Percentiles rank a stretch among this genome's conserved stretches.
Evolutionary conservation across 2,113 vertebrate genomes (phyloP).

Genomic region (Pithys albifrons): DNA sequence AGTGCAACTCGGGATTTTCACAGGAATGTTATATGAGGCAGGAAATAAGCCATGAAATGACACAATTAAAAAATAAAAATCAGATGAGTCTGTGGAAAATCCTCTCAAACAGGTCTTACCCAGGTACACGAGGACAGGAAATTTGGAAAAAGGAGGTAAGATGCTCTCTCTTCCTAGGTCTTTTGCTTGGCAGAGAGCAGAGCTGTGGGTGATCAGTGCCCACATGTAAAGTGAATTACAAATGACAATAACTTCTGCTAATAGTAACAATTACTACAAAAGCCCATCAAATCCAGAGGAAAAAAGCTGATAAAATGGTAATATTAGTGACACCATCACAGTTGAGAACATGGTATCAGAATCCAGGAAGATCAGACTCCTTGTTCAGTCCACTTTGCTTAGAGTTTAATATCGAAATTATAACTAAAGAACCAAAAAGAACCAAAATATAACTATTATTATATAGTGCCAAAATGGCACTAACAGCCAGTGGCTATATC

Average conservation of each 20-base stretch:
- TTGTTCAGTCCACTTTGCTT: not conserved
- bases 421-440: too few species aligned
- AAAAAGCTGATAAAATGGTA: not conserved
- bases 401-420: not conserved
- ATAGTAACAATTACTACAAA: not conserved
- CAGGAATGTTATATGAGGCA: not conserved
- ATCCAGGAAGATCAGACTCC: not conserved
- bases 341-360: not conserved
- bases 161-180: not conserved
- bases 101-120: not conserved
- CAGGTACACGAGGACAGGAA: not conserved
- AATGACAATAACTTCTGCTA: not conserved
- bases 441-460: not conserved
- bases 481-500: not conserved
- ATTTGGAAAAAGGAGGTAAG: not conserved
- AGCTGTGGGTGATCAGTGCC: not conserved
- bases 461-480: too few species aligned
- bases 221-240: not conserved
- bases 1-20: not conserved
- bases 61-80: not conserved
- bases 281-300: not conserved
- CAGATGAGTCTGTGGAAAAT: not conserved
- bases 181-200: not conserved
- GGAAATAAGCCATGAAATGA: not conserved
- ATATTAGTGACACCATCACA: not conserved